Percentiles rank a stretch among this genome's conserved stretches.
phyloP scores from a whole-genome alignment of 35 echinoderm and acorn worm species.

The Amphiura filiformis region DNA sequence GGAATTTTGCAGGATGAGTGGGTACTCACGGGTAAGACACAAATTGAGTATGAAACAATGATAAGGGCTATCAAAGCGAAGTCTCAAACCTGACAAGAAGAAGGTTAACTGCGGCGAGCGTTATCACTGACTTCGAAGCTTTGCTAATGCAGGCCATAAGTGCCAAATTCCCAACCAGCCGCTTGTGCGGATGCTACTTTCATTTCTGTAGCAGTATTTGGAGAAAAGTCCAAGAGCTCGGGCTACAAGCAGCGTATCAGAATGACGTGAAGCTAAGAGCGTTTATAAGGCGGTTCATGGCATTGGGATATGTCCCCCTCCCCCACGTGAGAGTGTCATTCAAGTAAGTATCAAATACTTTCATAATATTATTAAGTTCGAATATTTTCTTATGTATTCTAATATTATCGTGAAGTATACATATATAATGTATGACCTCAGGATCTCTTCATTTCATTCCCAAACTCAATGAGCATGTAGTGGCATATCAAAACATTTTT shows the following conservation, averaged over 20 bases:
- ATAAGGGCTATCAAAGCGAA: neutral
- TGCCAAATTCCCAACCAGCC: slow-evolving; percentile 1
- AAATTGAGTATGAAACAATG: too few species aligned
- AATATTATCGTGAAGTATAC: too few species aligned
- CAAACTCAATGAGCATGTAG: too few species aligned
- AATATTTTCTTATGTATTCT: too few species aligned
- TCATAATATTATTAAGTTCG: too few species aligned
- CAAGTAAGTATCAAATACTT: too few species aligned
- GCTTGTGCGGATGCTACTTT: slow-evolving; percentile 26
- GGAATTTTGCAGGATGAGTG: too few species aligned
- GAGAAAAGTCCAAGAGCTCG: slow-evolving; percentile 19
- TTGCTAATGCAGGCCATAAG: slow-evolving; percentile 14
- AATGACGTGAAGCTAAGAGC: neutral
- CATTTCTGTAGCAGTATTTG: slow-evolving; percentile 47
- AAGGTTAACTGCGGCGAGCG: neutral
- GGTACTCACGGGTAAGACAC: too few species aligned
- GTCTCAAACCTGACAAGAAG: too few species aligned
- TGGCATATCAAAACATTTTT: too few species aligned
- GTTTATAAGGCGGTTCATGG: neutral
- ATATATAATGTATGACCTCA: too few species aligned
- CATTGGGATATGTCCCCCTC: neutral
- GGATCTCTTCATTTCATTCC: too few species aligned
- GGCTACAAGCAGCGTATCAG: neutral
- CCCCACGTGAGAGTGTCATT: neutral
- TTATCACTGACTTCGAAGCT: neutral